These are phyloP conservation scores for Manis javanica DNA, from an alignment of 2,797 vertebrate species.

Conservation along the genomic window DNA sequence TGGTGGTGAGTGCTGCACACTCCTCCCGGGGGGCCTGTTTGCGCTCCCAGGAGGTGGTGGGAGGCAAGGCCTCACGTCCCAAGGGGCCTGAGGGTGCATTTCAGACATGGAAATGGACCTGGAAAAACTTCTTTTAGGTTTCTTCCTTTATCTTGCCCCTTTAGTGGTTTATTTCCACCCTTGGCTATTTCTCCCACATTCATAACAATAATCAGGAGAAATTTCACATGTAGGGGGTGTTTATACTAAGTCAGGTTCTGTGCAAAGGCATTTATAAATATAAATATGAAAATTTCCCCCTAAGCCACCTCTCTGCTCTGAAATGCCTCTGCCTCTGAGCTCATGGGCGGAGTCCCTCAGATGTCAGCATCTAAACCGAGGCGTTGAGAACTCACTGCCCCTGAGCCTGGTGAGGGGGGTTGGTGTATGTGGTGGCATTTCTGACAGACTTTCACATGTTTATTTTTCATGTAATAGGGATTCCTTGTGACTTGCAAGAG, in stretches of 20 bases:
- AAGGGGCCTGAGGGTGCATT: neutral
- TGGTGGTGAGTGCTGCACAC: neutral
- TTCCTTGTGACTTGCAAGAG: slow-evolving; percentile 17
- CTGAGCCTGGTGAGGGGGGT: accelerated
- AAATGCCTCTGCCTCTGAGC: neutral
- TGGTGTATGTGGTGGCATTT: neutral
- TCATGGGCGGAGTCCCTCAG: neutral
- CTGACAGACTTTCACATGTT: neutral
- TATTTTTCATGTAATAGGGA: neutral
- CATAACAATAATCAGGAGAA: neutral
- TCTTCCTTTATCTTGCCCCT: neutral
- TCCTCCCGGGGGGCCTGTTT: accelerated
- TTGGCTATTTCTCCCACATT: neutral
- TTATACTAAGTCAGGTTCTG: neutral
- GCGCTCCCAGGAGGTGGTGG: neutral
- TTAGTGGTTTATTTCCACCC: neutral
- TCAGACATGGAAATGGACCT: neutral
- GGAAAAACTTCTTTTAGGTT: neutral
- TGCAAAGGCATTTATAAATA: neutral
- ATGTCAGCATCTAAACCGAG: neutral
- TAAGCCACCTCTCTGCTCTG: neutral
- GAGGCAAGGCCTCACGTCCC: neutral
- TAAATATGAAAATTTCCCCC: neutral
- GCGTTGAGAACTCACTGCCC: accelerated
- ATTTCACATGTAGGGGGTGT: neutral